Evolutionary conservation across 2,888 invertebrate species (phyloP).

Genomic region (Scaptomyza caliginosa): DNA sequence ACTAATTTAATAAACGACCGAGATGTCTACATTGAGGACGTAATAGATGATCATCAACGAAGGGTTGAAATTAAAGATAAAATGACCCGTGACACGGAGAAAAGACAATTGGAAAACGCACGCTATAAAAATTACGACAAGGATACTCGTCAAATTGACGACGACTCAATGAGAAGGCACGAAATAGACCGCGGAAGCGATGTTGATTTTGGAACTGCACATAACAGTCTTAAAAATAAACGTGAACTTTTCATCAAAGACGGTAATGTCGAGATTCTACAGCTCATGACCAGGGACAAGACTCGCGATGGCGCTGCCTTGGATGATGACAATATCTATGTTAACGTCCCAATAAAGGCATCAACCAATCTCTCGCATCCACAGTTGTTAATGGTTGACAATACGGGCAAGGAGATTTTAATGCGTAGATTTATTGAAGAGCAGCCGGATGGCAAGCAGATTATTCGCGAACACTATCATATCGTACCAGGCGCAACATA

Average conservation of each 20-base stretch:
- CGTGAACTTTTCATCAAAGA: conserved; percentile 92
- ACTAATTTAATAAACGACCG: conserved; percentile 84
- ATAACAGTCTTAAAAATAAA: conserved; percentile 83
- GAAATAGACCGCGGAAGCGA: conserved; percentile 92
- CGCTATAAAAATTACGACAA: conserved; percentile 63
- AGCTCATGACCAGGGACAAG: conserved; percentile 90
- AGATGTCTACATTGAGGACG: conserved; percentile 83
- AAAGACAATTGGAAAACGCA: conserved; percentile 51
- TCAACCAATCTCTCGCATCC: conserved; percentile 86
- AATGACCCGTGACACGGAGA: conserved; percentile 79
- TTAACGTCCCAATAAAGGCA: conserved; percentile 86
- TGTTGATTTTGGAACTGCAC: conserved; percentile 83
- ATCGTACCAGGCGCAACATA: conserved; percentile 83
- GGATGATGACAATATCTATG: conserved; percentile 87
- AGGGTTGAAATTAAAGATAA: conserved; percentile 67
- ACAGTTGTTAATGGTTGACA: conserved; percentile 88
- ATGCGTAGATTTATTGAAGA: conserved; percentile 94
- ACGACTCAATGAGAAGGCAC: conserved; percentile 90
- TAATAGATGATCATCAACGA: conserved; percentile 76
- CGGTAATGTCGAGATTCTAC: conserved; percentile 92
- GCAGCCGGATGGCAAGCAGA: conserved; percentile 88
- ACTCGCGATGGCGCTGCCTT: conserved; percentile 77
- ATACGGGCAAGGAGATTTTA: conserved; percentile 93
- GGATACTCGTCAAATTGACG: conserved; percentile 86
- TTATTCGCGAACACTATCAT: conserved; percentile 85